Conservation (phyloP, 2,797 vertebrate genomes). For the Pangasius mekongensis region DNA sequence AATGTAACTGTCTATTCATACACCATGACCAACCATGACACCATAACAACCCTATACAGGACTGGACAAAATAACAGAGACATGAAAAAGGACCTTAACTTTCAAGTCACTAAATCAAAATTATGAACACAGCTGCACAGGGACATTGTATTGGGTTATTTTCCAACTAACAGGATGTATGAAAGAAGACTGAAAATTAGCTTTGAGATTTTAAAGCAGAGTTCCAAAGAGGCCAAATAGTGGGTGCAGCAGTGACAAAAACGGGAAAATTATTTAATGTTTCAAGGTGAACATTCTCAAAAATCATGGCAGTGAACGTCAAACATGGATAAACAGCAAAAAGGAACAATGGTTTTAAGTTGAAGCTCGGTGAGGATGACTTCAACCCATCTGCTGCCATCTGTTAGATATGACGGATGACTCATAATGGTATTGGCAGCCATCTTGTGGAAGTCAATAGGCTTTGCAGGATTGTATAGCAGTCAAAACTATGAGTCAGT, state of each 20-base stretch:
- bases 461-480: neutral
- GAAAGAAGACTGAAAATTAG: neutral
- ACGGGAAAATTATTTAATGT: neutral
- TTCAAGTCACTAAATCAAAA: neutral
- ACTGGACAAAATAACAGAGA: neutral
- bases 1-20: neutral
- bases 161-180: neutral
- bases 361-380: neutral
- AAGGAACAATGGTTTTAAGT: neutral
- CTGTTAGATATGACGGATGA: neutral
- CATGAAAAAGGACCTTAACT: neutral
- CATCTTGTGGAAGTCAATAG: neutral
- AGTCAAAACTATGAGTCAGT: neutral
- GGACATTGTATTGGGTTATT: neutral
- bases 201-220: neutral
- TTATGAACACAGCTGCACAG: neutral
- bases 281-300: neutral
- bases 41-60: neutral
- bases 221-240: neutral
- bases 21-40: neutral
- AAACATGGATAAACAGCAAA: neutral
- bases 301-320: neutral
- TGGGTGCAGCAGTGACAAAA: neutral
- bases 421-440: neutral
- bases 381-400: constrained; percentile 2